Conservation (phyloP, 2,797 vertebrate species). For the Macropodus opercularis region DNA sequence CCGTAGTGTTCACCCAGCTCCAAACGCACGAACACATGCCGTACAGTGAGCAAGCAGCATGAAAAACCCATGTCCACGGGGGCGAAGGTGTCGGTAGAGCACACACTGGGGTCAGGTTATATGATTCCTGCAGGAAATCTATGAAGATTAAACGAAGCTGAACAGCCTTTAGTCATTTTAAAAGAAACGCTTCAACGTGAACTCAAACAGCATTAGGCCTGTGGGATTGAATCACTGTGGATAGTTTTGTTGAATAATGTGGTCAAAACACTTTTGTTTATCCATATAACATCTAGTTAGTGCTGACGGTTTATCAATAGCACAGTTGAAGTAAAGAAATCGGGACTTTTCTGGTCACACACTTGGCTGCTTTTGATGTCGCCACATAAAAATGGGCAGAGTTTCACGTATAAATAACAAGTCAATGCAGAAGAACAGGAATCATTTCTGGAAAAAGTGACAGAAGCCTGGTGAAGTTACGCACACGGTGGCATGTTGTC, state of each 20-base stretch:
- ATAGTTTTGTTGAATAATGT: slow-evolving; percentile 37
- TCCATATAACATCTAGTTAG: slow-evolving; percentile 33
- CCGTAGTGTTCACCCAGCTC: slow-evolving; percentile 22
- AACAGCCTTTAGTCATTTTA: too few species aligned
- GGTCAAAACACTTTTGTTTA: slow-evolving; percentile 36
- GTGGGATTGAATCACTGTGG: slow-evolving; percentile 36
- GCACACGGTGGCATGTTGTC: slow-evolving; percentile 6
- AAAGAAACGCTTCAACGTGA: slow-evolving; percentile 18
- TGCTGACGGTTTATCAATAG: slow-evolving; percentile 30
- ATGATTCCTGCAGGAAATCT: neutral
- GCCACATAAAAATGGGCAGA: neutral
- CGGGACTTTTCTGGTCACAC: neutral
- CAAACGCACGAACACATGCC: neutral
- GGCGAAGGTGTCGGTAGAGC: neutral
- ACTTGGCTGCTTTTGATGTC: neutral
- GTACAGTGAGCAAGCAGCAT: neutral
- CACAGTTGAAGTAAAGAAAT: neutral
- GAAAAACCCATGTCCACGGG: neutral
- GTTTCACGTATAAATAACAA: neutral
- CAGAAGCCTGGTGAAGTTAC: neutral
- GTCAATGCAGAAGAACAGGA: neutral
- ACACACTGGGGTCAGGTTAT: neutral
- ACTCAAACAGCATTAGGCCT: slow-evolving; percentile 23
- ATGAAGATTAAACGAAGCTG: neutral
- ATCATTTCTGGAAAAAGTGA: slow-evolving; percentile 1